Conservation (phyloP, 2,113 vertebrate genomes). For the Leptodactylus fuscus region DNA sequence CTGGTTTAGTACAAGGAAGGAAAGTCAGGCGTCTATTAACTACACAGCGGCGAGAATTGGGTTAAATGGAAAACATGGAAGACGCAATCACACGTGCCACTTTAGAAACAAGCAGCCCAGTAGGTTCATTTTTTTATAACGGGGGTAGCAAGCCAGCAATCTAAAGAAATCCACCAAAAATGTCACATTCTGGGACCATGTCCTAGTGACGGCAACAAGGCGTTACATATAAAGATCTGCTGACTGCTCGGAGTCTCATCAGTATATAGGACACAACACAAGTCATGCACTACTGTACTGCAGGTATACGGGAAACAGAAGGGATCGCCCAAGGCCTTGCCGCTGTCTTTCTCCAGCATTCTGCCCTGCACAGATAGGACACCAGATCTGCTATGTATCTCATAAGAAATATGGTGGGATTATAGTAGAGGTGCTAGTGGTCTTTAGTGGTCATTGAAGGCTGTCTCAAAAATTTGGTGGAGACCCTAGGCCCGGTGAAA, state of each 20-base stretch:
- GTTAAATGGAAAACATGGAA: constrained; percentile 60
- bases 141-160: constrained; percentile 50
- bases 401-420: too few species aligned
- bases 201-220: not conserved
- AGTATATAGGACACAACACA: not conserved
- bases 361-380: too few species aligned
- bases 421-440: too few species aligned
- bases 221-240: not conserved
- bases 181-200: not conserved
- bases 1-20: constrained; percentile 68
- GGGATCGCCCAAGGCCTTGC: not conserved
- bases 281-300: not conserved
- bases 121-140: constrained; percentile 60
- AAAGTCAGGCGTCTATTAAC: constrained; percentile 65
- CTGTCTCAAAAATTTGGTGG: too few species aligned
- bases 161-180: not conserved
- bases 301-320: not conserved
- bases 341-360: too few species aligned
- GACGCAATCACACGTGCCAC: constrained; percentile 32
- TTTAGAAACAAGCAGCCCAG: constrained; percentile 58
- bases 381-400: too few species aligned
- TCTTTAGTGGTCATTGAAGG: too few species aligned
- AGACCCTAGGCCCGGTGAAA: too few species aligned
- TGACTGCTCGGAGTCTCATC: not conserved
- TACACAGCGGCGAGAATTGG: constrained; percentile 66